Percentiles rank a stretch among this genome's conserved stretches.
phyloP scores from a whole-genome alignment of 2,113 vertebrate genomes.

The Sphaerodactylus townsendi region DNA sequence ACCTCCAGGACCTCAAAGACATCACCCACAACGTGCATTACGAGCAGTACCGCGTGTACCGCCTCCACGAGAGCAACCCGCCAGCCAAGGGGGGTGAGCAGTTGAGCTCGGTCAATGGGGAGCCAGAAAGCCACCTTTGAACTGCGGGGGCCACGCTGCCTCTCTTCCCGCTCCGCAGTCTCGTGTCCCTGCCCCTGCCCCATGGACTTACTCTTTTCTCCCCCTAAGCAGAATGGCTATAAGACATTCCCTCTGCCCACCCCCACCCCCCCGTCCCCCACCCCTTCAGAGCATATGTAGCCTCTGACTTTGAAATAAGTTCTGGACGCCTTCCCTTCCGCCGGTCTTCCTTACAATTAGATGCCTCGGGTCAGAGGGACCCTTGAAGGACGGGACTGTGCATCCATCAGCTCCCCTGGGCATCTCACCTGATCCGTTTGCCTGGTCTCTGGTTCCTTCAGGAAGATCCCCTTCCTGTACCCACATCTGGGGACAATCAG shows the following conservation, averaged over 20 bases:
- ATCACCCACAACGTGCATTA: conserved; percentile 95
- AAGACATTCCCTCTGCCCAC: background rate
- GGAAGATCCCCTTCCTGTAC: background rate
- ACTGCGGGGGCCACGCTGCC: background rate
- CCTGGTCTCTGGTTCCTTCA: background rate
- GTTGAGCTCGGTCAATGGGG: conserved; percentile 30
- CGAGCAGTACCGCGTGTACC: conserved; percentile 85
- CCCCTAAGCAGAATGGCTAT: too few species aligned
- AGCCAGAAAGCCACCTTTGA: conserved; percentile 39
- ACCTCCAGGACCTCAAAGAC: conserved; percentile 96
- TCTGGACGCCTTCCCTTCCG: background rate
- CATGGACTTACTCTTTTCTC: too few species aligned
- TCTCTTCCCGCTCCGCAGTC: too few species aligned
- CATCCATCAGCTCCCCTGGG: background rate
- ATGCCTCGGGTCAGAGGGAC: background rate
- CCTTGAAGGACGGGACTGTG: background rate
- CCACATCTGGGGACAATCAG: background rate
- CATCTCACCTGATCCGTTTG: too few species aligned
- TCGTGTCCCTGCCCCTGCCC: background rate
- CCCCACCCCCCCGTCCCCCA: background rate
- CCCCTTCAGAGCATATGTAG: background rate
- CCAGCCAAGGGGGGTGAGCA: background rate
- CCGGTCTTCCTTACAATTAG: background rate
- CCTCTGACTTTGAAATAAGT: background rate
- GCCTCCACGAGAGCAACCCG: conserved; percentile 85